phyloP scores from a whole-genome alignment of 2,888 invertebrate genomes.

The Scrobipalpa atriplicella region DNA sequence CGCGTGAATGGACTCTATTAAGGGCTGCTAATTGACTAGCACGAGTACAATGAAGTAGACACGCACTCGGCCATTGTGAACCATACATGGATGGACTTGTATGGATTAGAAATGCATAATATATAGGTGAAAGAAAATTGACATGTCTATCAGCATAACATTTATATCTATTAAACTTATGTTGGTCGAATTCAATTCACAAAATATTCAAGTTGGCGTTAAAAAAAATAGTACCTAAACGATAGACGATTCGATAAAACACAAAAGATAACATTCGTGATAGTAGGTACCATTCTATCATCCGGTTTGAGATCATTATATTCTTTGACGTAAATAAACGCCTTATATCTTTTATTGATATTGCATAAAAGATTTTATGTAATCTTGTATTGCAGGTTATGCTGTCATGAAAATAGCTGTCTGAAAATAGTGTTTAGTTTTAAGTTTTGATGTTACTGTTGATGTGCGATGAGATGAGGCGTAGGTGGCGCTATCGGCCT shows the following conservation, averaged over 20 bases:
- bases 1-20: slow-evolving; percentile 71
- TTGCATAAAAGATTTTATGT: not conserved
- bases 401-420: not conserved
- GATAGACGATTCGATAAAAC: not conserved
- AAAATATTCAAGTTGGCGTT: not conserved
- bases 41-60: slow-evolving; percentile 57
- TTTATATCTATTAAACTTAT: too few relatives aligned
- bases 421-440: not conserved
- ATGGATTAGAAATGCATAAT: slow-evolving; percentile 1
- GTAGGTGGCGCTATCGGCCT: slow-evolving; percentile 55
- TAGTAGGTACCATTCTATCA: not conserved
- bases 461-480: slow-evolving; percentile 37
- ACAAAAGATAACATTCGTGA: not conserved
- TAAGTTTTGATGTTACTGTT: not conserved
- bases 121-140: not conserved
- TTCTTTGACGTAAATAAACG: not conserved
- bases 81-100: slow-evolving; percentile 34
- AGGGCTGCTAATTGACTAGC: slow-evolving; percentile 71
- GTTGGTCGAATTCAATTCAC: too few relatives aligned
- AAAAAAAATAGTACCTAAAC: not conserved
- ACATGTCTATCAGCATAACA: not conserved
- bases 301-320: not conserved
- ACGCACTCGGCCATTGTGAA: slow-evolving; percentile 50
- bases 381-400: not conserved
- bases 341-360: not conserved